Evolutionary conservation across 92 coral and sea anemone species (phyloP).

Genomic region (Epizoanthus ramosus): DNA sequence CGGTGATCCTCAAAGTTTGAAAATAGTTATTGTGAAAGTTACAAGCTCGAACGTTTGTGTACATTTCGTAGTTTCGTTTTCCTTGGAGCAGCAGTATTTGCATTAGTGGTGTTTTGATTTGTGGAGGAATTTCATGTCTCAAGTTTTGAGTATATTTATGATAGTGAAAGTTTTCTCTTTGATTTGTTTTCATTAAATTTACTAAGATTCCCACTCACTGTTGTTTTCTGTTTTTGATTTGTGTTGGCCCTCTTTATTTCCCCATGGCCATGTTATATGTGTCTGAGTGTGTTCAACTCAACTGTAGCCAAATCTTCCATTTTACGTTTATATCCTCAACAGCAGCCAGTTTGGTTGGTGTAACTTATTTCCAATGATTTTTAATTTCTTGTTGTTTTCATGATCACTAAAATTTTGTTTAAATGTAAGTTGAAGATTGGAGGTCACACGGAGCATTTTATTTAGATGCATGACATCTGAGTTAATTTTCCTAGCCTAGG

Average conservation of each 20-base stretch:
- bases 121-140: constrained; percentile 66
- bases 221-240: constrained; percentile 66
- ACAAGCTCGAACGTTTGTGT: constrained; percentile 51
- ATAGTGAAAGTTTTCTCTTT: constrained; percentile 51
- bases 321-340: not conserved
- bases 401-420: constrained; percentile 25
- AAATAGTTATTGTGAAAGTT: constrained; percentile 43
- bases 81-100: constrained; percentile 68
- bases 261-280: too few species aligned
- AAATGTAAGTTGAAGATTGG: constrained; percentile 22
- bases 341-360: not conserved
- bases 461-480: constrained; percentile 1
- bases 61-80: constrained; percentile 67
- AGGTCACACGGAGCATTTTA: not conserved
- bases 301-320: not conserved
- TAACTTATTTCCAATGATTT: not conserved
- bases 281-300: too few species aligned
- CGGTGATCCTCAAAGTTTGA: constrained; percentile 24
- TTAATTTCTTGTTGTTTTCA: not conserved
- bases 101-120: constrained; percentile 64
- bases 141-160: constrained; percentile 33
- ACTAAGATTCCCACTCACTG: constrained; percentile 63
- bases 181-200: constrained; percentile 91
- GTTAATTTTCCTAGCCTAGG: constrained; percentile 13
- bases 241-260: constrained; percentile 7